A percentile compares a stretch with the other conserved stretches of the same genome.
Evolutionary conservation across 2,888 invertebrate species (phyloP).

Genomic region (Rosalia funebris): DNA sequence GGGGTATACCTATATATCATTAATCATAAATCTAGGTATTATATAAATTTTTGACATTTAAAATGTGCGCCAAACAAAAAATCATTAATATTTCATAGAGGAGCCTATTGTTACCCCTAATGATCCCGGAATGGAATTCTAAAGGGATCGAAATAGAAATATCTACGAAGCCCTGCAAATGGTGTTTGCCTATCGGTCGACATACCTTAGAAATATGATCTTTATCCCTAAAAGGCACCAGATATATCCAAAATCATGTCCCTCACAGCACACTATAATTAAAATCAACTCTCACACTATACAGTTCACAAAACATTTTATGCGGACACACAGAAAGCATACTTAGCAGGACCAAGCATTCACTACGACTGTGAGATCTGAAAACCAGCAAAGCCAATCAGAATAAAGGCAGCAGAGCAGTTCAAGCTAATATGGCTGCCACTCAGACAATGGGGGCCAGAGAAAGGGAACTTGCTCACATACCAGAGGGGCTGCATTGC

Average conservation of each 20-base stretch:
- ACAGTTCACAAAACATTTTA: constrained; percentile 55
- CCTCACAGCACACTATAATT: constrained; percentile 44
- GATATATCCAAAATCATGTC: constrained; percentile 41
- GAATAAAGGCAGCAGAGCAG: constrained; percentile 64
- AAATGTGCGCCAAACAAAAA: constrained; percentile 62
- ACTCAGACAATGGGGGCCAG: constrained; percentile 64
- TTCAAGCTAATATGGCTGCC: constrained; percentile 66
- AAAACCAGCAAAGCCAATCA: constrained; percentile 65
- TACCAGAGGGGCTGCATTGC: constrained; percentile 54
- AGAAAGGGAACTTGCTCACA: constrained; percentile 62
- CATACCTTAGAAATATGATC: constrained; percentile 39
- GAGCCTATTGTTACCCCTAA: constrained; percentile 59
- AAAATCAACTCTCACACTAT: constrained; percentile 51
- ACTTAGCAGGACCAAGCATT: constrained; percentile 54
- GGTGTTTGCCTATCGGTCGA: constrained; percentile 23
- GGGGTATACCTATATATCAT: constrained; percentile 60
- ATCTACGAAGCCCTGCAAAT: constrained; percentile 30
- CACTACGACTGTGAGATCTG: constrained; percentile 60
- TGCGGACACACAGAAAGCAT: constrained; percentile 52
- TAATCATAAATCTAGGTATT: constrained; percentile 64
- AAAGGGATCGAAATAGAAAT: constrained; percentile 40
- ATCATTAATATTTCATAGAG: constrained; percentile 68
- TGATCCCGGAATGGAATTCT: constrained; percentile 51
- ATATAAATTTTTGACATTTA: constrained; percentile 63
- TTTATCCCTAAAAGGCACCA: constrained; percentile 38